Evolutionary conservation across 2,888 invertebrate genomes (phyloP), one percentile per base, ranked within the genome.

Genomic region (Apeira syringaria): DNA sequence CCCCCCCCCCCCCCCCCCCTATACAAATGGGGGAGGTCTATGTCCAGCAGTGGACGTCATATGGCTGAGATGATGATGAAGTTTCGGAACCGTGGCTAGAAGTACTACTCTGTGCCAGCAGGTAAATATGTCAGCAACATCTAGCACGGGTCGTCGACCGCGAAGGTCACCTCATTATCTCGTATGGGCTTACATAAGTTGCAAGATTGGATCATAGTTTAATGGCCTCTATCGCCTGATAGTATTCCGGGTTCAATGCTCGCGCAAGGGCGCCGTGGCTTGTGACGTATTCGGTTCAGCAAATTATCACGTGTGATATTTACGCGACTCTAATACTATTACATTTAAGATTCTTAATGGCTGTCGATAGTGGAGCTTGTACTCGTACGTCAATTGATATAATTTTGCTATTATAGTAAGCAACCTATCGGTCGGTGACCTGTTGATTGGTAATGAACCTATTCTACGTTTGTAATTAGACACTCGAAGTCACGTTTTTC

Each of bases 241-340:
- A 66, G 54, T 73, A 68, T 85, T 85, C 88, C 86, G 85, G 86
- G 86, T 82, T 82, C 72, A 76, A 73, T 66, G 80, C 34, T 58
- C 81, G 64, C 56, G 63, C 87, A 88, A 87, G 88, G 86, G 80
- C 86, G 82, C 74, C 65, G 68, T 70, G 71, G 37, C 54, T 55
- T 49, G 48, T 41, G 55, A 58, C 65, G 63, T 64, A 64, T 68
- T 60, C 57, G 56, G 58, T 48, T 66, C 52, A 64, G 61, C 56
- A 65, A 62, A 67, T 63, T 60, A 61, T 55, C 60, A 61, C 59
- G 58, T 65, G 56, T 50, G 46, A 41, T 53, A 56, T 50, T 42
- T 35, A 29, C 24, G 35, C 28, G 44, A 58, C 56, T 49, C 33
- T 53, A 59, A 42, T 24, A 12, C 24, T 5, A 41, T 7, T 56